phyloP scores from a whole-genome alignment of 2,797 vertebrate species.

The Phrynocephalus vlangalii region DNA sequence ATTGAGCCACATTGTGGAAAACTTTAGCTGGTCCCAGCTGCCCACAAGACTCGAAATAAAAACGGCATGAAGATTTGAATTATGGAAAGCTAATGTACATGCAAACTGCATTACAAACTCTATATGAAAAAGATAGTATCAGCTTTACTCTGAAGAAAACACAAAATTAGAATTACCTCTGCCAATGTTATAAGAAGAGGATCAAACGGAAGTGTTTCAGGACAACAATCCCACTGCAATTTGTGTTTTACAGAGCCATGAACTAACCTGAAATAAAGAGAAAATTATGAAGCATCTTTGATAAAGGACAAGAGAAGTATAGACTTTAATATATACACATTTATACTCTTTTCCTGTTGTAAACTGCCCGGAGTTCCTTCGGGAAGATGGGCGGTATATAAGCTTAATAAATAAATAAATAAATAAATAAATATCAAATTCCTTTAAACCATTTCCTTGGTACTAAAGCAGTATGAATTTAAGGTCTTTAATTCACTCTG shows the following conservation, averaged over 20 bases:
- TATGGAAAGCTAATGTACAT: neutral
- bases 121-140: neutral
- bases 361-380: too few relatives aligned
- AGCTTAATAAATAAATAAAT: too few relatives aligned
- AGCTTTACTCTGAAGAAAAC: neutral
- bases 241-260: slow-evolving; percentile 85
- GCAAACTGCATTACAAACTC: neutral
- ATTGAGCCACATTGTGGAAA: neutral
- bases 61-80: neutral
- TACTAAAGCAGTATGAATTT: neutral
- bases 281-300: slow-evolving; percentile 29
- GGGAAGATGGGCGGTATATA: too few relatives aligned
- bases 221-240: slow-evolving; percentile 81
- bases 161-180: slow-evolving; percentile 75
- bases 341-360: too few relatives aligned
- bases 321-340: too few relatives aligned
- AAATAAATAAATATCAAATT: neutral
- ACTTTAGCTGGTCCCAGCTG: neutral
- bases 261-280: slow-evolving; percentile 73
- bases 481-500: neutral
- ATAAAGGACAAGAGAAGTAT: neutral
- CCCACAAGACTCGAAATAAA: neutral
- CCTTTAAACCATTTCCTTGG: neutral
- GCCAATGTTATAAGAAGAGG: slow-evolving; percentile 83
- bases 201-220: slow-evolving; percentile 81